Base-by-base conservation (phyloP, 2,888 invertebrate genomes). In the Meganola albula region DNA sequence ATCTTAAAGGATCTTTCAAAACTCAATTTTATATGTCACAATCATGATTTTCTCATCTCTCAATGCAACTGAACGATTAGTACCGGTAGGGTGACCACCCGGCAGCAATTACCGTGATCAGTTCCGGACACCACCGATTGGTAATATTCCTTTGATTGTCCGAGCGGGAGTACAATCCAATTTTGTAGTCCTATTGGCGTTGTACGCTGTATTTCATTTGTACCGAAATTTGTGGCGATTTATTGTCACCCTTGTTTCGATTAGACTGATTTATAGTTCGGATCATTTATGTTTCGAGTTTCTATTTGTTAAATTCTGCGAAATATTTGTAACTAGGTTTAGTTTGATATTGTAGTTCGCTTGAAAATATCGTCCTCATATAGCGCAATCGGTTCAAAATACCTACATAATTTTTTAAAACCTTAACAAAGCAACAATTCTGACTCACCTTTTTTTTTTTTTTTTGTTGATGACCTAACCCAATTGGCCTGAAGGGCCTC, bases 131-230 rank as follows among this genome's bases (percentile, higher is more conserved):
- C 24, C 37, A 36, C 24, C 34, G 32, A 45, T 46, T 40, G 38
- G 43, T 53, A 51, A 46, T 51, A 51, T 43, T 49, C 52, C 55
- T 56, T 53, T 56, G 55, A 56, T 52, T 47, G 46, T 36, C 46
- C 36, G 40, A 43, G 37, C 54, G 54, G 18, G 40, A 50, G 44
- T 36, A 48, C 44, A 47, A 53, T 55, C 51, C 55, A 41, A 55
- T 55, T 55, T 53, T 47, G 43, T 39, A 37, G 26, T 29, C 27
- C 37, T 14, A 40, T 53, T 44, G 51, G 44, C n/a, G n/a, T n/a
- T 7, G 20, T 2, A 7, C n/a, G 21, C 9, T 32, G 35, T 37
- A 35, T 48, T 45, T 38, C 45, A 43, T 44, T 48, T 49, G 40
- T 47, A 43, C 40, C 43, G 28, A 39, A 51, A 42, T 40, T 46